Conservation (phyloP, 2,888 invertebrate species). For the Chrysolina americana region DNA sequence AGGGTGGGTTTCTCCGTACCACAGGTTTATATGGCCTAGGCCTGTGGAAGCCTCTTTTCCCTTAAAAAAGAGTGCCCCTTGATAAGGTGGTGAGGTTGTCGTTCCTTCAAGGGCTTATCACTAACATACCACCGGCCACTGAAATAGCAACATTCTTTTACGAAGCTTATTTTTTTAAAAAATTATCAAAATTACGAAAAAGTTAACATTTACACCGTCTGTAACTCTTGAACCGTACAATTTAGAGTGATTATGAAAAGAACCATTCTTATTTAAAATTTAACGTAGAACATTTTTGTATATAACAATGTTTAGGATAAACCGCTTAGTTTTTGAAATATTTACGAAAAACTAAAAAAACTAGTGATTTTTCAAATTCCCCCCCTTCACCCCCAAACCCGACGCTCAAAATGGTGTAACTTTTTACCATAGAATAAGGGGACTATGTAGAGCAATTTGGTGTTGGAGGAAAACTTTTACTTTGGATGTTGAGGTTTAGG, state of each 20-base stretch:
- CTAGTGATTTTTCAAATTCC: conserved; percentile 26
- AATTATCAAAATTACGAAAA: conserved; percentile 34
- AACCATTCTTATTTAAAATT: conserved; percentile 29
- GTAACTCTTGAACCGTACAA: conserved; percentile 34
- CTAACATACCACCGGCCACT: conserved; percentile 34
- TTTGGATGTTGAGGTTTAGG: conserved; percentile 29
- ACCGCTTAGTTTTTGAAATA: conserved; percentile 22
- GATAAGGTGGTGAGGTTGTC: conserved; percentile 15
- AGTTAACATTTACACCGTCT: conserved; percentile 33
- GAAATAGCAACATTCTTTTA: conserved; percentile 33
- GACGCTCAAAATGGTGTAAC: conserved; percentile 24
- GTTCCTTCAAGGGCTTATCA: conserved; percentile 25
- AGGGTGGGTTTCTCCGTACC: conserved; percentile 36
- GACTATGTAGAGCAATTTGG: conserved; percentile 28
- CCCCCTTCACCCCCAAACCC: conserved; percentile 21
- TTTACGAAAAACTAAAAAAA: conserved; percentile 31
- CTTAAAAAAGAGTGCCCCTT: conserved; percentile 38
- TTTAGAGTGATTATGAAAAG: conserved; percentile 31
- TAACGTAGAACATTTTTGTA: conserved; percentile 20
- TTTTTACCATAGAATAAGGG: conserved; percentile 32
- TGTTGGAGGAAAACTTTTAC: conserved; percentile 29
- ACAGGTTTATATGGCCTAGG: conserved; percentile 36
- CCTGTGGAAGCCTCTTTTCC: conserved; percentile 35
- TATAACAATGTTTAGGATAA: conserved; percentile 20
- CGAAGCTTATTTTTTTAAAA: conserved; percentile 30